These are phyloP conservation scores for Sphecodes monilicornis DNA, from an alignment of 2,888 invertebrate species.

Conservation along the genomic window DNA sequence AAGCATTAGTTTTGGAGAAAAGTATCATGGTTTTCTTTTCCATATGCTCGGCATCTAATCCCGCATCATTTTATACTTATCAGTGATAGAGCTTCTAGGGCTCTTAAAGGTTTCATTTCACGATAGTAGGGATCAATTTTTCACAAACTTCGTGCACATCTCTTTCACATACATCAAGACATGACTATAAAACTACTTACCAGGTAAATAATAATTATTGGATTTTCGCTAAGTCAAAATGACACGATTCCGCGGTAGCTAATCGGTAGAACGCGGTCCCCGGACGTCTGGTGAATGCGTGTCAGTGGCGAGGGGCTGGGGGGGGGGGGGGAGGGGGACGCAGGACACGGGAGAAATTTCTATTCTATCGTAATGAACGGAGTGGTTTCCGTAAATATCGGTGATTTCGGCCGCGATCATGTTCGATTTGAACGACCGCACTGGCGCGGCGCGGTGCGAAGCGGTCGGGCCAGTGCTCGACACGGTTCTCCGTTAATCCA, in stretches of 20 bases:
- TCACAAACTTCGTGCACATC: too few species aligned
- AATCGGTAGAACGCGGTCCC: constrained; percentile 30
- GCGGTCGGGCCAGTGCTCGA: constrained; percentile 36
- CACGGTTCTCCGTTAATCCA: constrained; percentile 53
- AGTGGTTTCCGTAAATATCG: constrained; percentile 54
- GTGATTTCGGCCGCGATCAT: constrained; percentile 49
- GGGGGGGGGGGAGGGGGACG: background rate
- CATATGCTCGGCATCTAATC: too few species aligned
- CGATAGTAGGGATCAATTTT: too few species aligned
- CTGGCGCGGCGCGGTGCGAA: background rate
- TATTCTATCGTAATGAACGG: constrained; percentile 47
- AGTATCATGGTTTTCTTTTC: too few species aligned
- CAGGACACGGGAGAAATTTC: constrained; percentile 28
- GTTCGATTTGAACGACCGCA: constrained; percentile 59
- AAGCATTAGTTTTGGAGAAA: too few species aligned
- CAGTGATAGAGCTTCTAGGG: too few species aligned
- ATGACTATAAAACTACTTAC: background rate
- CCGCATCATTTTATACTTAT: too few species aligned
- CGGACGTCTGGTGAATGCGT: background rate
- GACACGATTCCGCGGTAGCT: constrained; percentile 44
- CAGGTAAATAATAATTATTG: background rate
- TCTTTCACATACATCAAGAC: too few species aligned
- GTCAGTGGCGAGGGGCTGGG: background rate
- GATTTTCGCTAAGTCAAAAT: constrained; percentile 9
- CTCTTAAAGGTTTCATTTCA: too few species aligned